These are phyloP conservation scores for Amaurobius ferox DNA, from an alignment of 2,888 invertebrate species.

Conservation along the genomic window DNA sequence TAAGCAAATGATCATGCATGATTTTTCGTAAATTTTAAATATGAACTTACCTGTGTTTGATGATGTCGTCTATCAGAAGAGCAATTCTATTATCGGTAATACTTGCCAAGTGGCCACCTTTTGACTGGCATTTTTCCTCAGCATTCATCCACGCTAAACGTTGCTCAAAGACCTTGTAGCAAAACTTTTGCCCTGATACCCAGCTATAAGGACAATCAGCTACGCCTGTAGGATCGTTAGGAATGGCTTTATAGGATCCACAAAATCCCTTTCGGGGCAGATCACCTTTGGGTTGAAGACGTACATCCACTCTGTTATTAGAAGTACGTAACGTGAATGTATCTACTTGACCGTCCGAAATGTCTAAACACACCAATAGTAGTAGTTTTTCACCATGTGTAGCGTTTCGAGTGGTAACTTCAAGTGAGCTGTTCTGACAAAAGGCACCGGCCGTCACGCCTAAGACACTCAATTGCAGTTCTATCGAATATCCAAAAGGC, in stretches of 20 bases:
- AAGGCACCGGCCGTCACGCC: conserved; percentile 41
- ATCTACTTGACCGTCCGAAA: conserved; percentile 6
- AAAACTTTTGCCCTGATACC: conserved; percentile 84
- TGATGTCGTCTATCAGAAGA: conserved; percentile 41
- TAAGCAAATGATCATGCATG: no score
- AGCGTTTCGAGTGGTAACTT: conserved; percentile 22
- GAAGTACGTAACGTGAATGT: conserved; percentile 13
- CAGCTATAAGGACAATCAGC: conserved; percentile 83
- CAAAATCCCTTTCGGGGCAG: conserved; percentile 36
- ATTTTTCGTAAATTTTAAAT: no score
- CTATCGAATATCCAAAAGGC: conserved; percentile 66
- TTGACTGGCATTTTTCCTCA: conserved; percentile 82
- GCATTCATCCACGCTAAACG: conserved; percentile 83
- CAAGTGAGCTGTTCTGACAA: conserved; percentile 35
- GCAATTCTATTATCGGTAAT: conserved; percentile 76
- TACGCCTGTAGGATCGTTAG: conserved; percentile 63
- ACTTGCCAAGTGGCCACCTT: conserved; percentile 84
- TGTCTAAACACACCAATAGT: conserved; percentile 30
- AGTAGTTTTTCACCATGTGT: conserved; percentile 8
- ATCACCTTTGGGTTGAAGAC: neutral
- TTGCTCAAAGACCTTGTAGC: conserved; percentile 82
- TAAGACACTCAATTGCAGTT: conserved; percentile 49
- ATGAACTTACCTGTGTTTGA: conserved; percentile 45
- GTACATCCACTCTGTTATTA: conserved; percentile 17
- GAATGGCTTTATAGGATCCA: conserved; percentile 66